Conservation (phyloP, 2,797 vertebrate species). For the Chrysocyon brachyurus region DNA sequence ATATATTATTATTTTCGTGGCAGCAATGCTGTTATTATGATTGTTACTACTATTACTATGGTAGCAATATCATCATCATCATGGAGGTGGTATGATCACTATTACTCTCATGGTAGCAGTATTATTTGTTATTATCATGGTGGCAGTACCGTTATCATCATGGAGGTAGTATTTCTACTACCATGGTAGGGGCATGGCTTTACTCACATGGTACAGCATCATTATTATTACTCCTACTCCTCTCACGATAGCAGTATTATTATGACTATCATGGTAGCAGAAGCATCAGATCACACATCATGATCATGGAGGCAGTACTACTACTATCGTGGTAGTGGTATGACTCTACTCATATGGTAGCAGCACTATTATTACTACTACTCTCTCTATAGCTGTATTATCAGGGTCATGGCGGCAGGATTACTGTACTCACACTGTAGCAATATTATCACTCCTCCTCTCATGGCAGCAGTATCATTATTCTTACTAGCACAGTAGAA, state of each 20-base stretch:
- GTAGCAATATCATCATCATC: accelerated
- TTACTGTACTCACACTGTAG: not conserved
- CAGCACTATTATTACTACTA: not conserved
- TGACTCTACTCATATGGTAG: no score
- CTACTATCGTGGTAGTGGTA: not conserved
- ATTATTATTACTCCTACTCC: not conserved
- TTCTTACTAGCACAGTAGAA: no score
- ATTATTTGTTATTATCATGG: not conserved
- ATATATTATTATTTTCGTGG: accelerated
- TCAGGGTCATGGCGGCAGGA: no score
- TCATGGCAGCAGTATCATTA: not conserved
- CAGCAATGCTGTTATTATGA: not conserved
- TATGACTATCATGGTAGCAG: no score
- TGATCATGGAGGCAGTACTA: not conserved
- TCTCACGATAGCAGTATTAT: no score
- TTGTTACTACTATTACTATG: accelerated
- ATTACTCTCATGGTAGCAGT: accelerated
- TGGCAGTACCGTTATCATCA: not conserved
- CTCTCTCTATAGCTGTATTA: not conserved
- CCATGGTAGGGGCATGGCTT: no score
- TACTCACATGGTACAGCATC: no score
- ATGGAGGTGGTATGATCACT: accelerated
- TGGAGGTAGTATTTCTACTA: no score
- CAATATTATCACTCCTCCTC: not conserved
- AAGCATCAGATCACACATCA: no score